Percentiles rank a stretch among this genome's conserved stretches.
Conservation (phyloP, 23 tunicate species). For the Halocynthia roretzi region DNA sequence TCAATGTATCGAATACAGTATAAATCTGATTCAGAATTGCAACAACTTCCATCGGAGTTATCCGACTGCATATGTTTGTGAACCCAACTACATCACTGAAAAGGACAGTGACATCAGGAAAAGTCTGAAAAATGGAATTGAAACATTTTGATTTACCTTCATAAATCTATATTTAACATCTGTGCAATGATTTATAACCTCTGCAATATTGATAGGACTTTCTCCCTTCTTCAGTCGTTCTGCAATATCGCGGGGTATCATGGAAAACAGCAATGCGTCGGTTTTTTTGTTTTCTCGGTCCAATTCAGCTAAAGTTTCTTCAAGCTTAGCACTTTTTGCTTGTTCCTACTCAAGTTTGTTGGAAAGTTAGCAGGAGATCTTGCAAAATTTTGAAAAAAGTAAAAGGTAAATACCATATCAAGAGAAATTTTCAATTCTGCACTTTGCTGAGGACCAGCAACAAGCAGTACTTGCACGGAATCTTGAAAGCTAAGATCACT, state of each 20-base stretch:
- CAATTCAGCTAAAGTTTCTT: conserved; percentile 28
- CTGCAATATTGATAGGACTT: conserved; percentile 35
- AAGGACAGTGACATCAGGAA: conserved; percentile 40
- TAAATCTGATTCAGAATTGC: conserved; percentile 37
- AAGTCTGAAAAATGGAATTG: conserved; percentile 19
- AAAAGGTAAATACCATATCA: conserved; percentile 23
- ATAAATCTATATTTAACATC: too few relatives aligned
- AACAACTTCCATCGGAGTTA: conserved; percentile 46
- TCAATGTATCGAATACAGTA: conserved; percentile 35
- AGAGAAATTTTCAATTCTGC: conserved; percentile 40
- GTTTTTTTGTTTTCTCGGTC: conserved; percentile 40
- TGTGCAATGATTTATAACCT: conserved; percentile 5
- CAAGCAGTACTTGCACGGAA: conserved; percentile 35
- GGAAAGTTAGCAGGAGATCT: background rate
- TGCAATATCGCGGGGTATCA: conserved; percentile 44
- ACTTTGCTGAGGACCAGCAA: conserved; percentile 43
- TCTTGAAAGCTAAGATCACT: conserved; percentile 52
- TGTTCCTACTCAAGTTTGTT: conserved; percentile 19
- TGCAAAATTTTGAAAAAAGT: background rate
- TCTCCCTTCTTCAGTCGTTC: conserved; percentile 38
- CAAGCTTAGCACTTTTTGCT: conserved; percentile 40
- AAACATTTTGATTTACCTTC: too few relatives aligned
- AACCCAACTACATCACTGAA: conserved; percentile 50
- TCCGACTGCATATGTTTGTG: conserved; percentile 40
- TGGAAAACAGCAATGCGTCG: conserved; percentile 31